phyloP scores from a whole-genome alignment of 2,113 vertebrate species.

The Thamnophis sirtalis region DNA sequence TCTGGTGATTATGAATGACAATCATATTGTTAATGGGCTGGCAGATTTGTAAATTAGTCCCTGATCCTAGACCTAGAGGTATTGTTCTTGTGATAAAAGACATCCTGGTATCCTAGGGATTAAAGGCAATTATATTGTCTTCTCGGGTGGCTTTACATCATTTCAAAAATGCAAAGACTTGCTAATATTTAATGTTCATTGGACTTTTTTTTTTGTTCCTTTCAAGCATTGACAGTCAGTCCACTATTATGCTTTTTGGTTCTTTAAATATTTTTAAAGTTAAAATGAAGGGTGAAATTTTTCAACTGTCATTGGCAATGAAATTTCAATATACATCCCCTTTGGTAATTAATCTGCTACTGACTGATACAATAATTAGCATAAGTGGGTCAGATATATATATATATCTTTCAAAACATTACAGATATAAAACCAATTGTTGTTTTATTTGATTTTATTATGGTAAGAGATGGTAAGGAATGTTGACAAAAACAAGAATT shows the following conservation, averaged over 20 bases:
- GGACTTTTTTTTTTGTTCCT: not conserved
- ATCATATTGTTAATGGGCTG: not conserved
- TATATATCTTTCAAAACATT: not conserved
- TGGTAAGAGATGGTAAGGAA: not conserved
- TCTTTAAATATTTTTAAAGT: not conserved
- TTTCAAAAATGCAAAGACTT: not conserved
- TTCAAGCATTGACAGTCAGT: not conserved
- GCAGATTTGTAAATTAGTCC: not conserved
- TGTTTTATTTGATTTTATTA: not conserved
- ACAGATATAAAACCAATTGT: not conserved
- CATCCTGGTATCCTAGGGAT: not conserved
- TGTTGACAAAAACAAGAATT: not conserved
- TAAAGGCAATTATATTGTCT: not conserved
- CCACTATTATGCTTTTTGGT: not conserved
- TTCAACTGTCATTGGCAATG: not conserved
- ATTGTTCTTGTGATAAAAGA: not conserved
- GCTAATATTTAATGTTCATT: not conserved
- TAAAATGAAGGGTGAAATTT: not conserved
- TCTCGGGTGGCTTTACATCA: not conserved
- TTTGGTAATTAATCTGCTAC: not conserved
- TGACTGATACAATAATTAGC: not conserved
- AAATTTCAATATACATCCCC: not conserved
- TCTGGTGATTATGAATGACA: not conserved
- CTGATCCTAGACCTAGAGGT: not conserved
- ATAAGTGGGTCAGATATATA: not conserved